Evolutionary conservation across 2,797 vertebrate genomes (phyloP).

Genomic region (Hippopotamyrus pictus): DNA sequence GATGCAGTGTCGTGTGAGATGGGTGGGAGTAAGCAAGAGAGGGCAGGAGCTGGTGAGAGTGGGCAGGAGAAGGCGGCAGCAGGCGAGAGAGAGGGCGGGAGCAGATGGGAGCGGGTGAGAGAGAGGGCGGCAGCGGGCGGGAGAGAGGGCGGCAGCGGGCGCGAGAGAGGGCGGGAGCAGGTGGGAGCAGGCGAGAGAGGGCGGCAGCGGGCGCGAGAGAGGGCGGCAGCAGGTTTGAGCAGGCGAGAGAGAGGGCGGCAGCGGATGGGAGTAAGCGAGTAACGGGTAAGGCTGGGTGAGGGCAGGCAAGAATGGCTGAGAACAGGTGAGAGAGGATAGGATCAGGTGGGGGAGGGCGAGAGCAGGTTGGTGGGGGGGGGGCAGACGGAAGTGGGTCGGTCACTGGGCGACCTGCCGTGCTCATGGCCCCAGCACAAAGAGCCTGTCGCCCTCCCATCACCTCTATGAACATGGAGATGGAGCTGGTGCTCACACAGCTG

Average conservation of each 20-base stretch:
- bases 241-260: accelerated
- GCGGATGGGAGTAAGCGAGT: no score
- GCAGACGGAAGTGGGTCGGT: background rate
- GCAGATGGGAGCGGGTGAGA: background rate
- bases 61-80: no score
- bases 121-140: background rate
- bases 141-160: no score
- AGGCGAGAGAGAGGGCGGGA: no score
- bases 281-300: no score
- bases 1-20: background rate
- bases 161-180: no score
- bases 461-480: background rate
- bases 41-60: background rate
- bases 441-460: background rate
- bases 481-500: background rate
- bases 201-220: no score
- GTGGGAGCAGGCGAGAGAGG: no score
- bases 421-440: background rate
- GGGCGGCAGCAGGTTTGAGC: no score
- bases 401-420: background rate
- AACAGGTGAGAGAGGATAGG: background rate
- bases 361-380: no score
- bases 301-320: no score
- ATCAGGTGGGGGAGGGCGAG: background rate
- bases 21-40: background rate